A percentile compares a stretch with the other conserved stretches of the same genome.
Conservation (phyloP, 2,113 vertebrate species). For the Hydropotes inermis region DNA sequence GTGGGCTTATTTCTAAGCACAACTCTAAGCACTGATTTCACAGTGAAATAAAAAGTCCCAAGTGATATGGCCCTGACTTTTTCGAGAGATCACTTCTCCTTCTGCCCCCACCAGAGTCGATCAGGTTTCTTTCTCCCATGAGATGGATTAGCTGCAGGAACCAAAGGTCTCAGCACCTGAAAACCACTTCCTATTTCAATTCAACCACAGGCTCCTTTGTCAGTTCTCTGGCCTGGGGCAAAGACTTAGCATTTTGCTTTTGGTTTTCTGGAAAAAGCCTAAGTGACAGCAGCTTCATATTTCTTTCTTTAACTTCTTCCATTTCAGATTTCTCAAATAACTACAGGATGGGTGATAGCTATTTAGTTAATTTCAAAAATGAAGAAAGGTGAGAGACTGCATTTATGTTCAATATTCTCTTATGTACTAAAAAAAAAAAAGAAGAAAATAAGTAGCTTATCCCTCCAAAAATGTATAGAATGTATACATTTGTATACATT, state of each 20-base stretch:
- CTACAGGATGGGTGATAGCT: background rate
- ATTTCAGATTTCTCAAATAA: background rate
- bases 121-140: background rate
- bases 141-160: background rate
- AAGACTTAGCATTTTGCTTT: conserved; percentile 26
- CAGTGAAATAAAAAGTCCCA: conserved; percentile 6
- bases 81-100: background rate
- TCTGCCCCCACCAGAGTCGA: background rate
- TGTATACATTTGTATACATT: too few species aligned
- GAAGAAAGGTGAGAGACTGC: background rate
- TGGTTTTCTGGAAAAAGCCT: conserved; percentile 1
- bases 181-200: background rate
- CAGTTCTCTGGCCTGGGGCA: background rate
- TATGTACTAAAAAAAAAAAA: background rate
- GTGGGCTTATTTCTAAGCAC: conserved; percentile 20
- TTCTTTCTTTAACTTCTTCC: conserved; percentile 25
- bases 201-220: background rate
- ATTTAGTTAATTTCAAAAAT: background rate
- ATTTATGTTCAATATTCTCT: background rate
- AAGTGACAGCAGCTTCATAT: background rate
- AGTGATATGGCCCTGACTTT: background rate
- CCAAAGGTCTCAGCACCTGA: background rate
- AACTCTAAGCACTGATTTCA: conserved; percentile 18
- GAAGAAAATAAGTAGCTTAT: background rate
- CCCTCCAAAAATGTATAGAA: background rate